These are phyloP conservation scores for Leptoteleia sp. DNA, from an alignment of 1,140 invertebrate species.

Conservation along the genomic window DNA sequence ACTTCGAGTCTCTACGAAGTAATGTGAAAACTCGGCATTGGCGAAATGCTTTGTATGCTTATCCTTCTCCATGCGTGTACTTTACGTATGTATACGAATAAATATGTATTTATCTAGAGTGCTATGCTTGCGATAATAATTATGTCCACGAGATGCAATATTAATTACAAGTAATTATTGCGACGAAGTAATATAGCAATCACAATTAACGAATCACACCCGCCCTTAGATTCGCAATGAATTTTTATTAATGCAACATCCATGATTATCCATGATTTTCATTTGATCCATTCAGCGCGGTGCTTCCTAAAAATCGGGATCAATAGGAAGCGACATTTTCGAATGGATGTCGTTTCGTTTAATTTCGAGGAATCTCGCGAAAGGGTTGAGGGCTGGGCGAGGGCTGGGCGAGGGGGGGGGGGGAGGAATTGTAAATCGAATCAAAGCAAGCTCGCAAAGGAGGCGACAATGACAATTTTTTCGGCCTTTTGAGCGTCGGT, in stretches of 20 bases:
- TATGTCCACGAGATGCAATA: constrained; percentile 54
- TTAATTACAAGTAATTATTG: constrained; percentile 64
- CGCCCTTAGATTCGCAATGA: constrained; percentile 35
- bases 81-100: constrained; percentile 56
- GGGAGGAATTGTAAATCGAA: too few species aligned
- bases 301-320: constrained; percentile 31
- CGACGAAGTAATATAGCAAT: constrained; percentile 51
- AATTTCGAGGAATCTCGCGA: too few species aligned
- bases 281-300: constrained; percentile 23
- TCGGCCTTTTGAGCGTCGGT: constrained; percentile 41
- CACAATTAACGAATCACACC: constrained; percentile 50
- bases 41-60: constrained; percentile 40
- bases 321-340: constrained; percentile 5
- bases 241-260: constrained; percentile 45
- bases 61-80: constrained; percentile 40
- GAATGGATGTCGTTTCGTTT: too few species aligned
- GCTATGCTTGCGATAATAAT: constrained; percentile 59
- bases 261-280: too few species aligned
- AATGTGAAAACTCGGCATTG: constrained; percentile 46
- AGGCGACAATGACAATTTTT: constrained; percentile 18
- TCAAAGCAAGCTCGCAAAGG: not conserved
- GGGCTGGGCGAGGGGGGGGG: too few species aligned
- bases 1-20: constrained; percentile 19
- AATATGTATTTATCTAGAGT: constrained; percentile 58
- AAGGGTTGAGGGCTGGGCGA: too few species aligned